Percentiles rank a stretch among this genome's conserved stretches.
phyloP scores from a whole-genome alignment of 2,113 vertebrate species.

The Taxidea taxus region DNA sequence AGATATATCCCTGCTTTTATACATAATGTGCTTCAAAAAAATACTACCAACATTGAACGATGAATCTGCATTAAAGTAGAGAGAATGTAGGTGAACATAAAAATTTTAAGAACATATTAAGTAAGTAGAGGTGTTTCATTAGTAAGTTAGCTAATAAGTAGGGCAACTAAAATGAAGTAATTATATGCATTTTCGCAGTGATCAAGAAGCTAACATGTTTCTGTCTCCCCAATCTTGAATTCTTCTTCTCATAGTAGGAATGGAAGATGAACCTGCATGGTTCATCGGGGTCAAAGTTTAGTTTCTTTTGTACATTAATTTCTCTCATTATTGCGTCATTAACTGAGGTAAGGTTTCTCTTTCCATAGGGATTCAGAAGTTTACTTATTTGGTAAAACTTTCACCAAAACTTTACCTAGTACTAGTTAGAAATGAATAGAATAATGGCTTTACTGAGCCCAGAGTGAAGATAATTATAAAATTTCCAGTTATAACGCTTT shows the following conservation, averaged over 20 bases:
- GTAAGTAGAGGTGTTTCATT: not conserved
- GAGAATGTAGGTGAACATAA: not conserved
- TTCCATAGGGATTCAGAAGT: not conserved
- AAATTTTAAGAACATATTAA: not conserved
- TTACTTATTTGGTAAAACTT: not conserved
- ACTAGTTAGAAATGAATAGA: not conserved
- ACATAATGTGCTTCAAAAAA: not conserved
- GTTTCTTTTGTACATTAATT: not conserved
- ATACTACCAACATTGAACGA: not conserved
- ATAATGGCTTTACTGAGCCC: not conserved
- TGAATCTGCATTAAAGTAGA: not conserved
- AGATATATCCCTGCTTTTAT: not conserved
- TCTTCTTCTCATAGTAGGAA: not conserved
- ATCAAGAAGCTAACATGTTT: not conserved
- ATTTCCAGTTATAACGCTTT: not conserved
- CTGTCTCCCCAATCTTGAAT: not conserved
- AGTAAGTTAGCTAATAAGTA: not conserved
- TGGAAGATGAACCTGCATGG: not conserved
- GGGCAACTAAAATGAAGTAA: not conserved
- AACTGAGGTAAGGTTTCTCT: not conserved
- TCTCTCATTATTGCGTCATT: not conserved
- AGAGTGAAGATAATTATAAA: not conserved
- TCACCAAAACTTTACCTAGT: not conserved
- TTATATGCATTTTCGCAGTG: not conserved
- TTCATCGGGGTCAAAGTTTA: not conserved